Base-by-base conservation (phyloP, 2,113 vertebrate genomes). In the Clarias macrocephalus region DNA sequence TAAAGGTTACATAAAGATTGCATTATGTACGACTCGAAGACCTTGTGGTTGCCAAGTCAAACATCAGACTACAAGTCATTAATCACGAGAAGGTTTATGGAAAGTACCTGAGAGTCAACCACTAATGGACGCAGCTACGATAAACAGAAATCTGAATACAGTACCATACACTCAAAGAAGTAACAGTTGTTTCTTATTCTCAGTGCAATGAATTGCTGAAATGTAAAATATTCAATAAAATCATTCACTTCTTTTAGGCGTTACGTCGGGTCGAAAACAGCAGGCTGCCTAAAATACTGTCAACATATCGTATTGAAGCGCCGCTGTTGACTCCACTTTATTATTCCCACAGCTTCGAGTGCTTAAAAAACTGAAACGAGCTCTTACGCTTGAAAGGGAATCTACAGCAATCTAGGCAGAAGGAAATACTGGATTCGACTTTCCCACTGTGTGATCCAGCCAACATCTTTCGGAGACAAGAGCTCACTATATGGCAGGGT, bases 381-480 rank as follows among this genome's bases (percentile, higher is more conserved):
- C 1, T 13, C 25, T 30, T 63, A 63, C 2, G 10, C 66, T 59
- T 85, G 19, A 88, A 85, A 81, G 72, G 60, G 83, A 84, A 79
- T 75, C 23, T 88, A 70, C 59, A 88, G 68, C 73, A 54, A 82
- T 52, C 54, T 60, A 80, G 80, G 16, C 72, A 33, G 15, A 42
- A 85, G 86, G 87, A 87, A 86, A 88, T 28, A 70, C 68, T n/a
- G 70, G 86, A 48, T 80, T 88, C 80, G 54, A 83, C 84, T 83
- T 88, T 82, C 66, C 65, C 30, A 65, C 84, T 66, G 13, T 25
- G 59, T 76, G 65, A 88, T 83, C 86, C 37, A 76, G 86, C 84
- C 80, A 79, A 80, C 73, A 83, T 86, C 66, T 62, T 73, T 83
- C 60, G 28, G 66, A 86, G 80, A 88, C 86, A 86, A 86, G 86